Evolutionary conservation across 2,113 vertebrate genomes (phyloP).

Genomic region (Saccopteryx leptura): DNA sequence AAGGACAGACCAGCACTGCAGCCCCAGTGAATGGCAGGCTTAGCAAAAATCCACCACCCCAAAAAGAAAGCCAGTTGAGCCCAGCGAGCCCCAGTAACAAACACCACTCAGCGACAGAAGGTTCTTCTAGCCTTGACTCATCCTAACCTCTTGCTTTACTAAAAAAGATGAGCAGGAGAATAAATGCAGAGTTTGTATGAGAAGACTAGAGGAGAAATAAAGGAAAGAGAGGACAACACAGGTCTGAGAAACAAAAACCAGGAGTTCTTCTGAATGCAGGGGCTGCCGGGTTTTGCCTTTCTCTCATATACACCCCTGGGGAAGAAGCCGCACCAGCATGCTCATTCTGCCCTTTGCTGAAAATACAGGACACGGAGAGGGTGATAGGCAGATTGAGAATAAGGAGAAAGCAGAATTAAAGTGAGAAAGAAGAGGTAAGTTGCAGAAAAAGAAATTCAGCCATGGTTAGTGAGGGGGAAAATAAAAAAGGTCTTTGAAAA

Average conservation of each 20-base stretch:
- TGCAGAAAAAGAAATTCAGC: background rate
- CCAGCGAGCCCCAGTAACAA: too few species aligned
- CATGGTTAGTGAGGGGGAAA: background rate
- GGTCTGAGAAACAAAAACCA: background rate
- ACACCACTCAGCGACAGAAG: background rate
- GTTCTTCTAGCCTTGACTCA: background rate
- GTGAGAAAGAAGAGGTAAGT: background rate
- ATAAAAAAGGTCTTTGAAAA: background rate
- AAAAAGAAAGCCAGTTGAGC: accelerated
- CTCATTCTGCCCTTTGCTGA: background rate
- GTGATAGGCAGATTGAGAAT: background rate
- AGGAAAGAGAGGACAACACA: background rate
- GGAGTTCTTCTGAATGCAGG: background rate
- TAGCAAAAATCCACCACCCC: background rate
- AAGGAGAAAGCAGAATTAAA: background rate
- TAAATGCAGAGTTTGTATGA: background rate
- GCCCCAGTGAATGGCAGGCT: accelerated
- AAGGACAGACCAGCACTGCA: background rate
- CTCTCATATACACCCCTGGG: too few species aligned
- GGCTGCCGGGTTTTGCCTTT: background rate
- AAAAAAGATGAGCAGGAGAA: background rate
- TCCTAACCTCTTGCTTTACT: background rate
- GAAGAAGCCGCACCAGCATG: background rate
- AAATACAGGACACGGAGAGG: background rate
- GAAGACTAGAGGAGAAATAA: background rate